Evolutionary conservation across 2,113 vertebrate genomes (phyloP).

Genomic region (Oreochromis niloticus): DNA sequence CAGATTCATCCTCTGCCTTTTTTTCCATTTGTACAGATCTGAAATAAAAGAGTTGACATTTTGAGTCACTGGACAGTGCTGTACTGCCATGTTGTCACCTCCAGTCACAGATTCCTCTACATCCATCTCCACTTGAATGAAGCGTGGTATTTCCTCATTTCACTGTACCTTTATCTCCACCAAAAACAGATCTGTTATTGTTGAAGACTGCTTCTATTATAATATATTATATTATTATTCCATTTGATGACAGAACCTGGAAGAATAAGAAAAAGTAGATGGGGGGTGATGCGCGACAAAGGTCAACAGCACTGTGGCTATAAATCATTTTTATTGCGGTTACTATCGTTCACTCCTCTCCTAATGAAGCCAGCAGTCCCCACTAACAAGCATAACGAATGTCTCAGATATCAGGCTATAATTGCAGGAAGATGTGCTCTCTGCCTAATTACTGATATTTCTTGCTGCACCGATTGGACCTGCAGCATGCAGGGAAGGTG

Average conservation of each 20-base stretch:
- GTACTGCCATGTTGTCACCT: neutral
- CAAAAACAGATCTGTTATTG: neutral
- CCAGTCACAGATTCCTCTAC: neutral
- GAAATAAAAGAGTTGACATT: neutral
- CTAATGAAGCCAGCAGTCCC: conserved; percentile 46
- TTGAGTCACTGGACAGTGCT: neutral
- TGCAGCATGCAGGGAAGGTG: neutral
- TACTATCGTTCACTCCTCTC: neutral
- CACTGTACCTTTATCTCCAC: fast-evolving
- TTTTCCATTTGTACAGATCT: fast-evolving
- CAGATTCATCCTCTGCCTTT: neutral
- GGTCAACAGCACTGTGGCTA: conserved; percentile 17
- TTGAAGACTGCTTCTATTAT: neutral
- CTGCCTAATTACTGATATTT: conserved; percentile 59
- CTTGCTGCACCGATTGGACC: conserved; percentile 40
- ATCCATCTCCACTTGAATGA: neutral
- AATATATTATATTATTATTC: neutral
- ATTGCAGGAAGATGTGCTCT: conserved; percentile 46
- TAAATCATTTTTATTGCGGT: conserved; percentile 28
- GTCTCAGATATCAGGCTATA: conserved; percentile 44
- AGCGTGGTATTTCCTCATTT: neutral
- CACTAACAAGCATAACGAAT: conserved; percentile 59
- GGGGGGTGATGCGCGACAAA: neutral
- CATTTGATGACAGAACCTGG: neutral
- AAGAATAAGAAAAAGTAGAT: neutral